Base-by-base conservation (phyloP, 1,140 invertebrate species). In the Hyphantria cunea region DNA sequence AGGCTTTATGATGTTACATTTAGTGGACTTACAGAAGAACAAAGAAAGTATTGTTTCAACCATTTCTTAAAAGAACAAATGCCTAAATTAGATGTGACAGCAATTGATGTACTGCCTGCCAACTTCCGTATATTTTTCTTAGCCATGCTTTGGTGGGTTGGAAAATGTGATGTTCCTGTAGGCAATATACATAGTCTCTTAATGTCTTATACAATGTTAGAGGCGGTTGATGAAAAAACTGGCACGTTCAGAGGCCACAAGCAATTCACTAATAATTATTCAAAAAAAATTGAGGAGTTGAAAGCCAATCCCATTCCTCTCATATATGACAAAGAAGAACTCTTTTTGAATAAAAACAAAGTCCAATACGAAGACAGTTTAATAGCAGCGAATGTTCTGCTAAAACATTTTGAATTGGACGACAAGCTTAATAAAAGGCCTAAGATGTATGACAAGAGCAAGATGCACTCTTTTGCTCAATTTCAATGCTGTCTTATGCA, bases 401-500 rank as follows among this genome's bases (percentile, higher is more conserved):
- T 95, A 31, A 86, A 91, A 31, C 92, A 94, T 81, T 95, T 95
- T 79, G 88, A 94, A 74, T 89, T 94, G 50, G 91, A 94, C 76
- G 79, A 92, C 47, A 92, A 93, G 70, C 81, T 95, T 39, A 86
- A 84, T 55, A 86, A 78, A 37, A 93, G 92, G 76, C 92, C 92
- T 0, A 94, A 94, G 75, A 89, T 92, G 55, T 96, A 93, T 86
- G 92, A 93, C 49, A 72, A 89, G 6, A 87, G 76, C 25, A 91
- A 93, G 49, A 88, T 96, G 45, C 95, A 96, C 74, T 82, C 80
- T n/a, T 95, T 95, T 81, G 92, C 94, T 0, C 92, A 95, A 79
- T 94, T 96, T 86, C 95, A 96, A 80, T 93, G 92, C 81, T 93
- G 94, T 70, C 79, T 95, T 14, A 92, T 88, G 41, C 92, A 94